Percentiles rank a stretch among this genome's conserved stretches.
phyloP scores from a whole-genome alignment of 2,888 invertebrate genomes.

The Brachynemurus nebulosus region DNA sequence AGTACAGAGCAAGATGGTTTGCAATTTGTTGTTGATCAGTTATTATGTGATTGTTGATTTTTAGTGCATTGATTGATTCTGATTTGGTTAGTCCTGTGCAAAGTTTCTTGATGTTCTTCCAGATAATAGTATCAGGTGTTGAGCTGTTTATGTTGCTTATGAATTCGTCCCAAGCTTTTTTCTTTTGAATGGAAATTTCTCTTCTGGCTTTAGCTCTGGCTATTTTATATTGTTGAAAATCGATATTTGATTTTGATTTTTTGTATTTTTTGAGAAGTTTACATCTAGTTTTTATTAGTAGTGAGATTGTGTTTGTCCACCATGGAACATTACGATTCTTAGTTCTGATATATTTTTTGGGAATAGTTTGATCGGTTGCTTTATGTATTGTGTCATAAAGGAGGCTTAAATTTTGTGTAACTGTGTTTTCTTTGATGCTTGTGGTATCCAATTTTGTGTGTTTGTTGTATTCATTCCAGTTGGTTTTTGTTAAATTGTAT shows the following conservation, averaged over 20 bases:
- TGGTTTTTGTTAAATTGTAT: constrained; percentile 16
- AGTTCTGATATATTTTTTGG: background rate
- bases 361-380: background rate
- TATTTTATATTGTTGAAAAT: constrained; percentile 10
- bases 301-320: background rate
- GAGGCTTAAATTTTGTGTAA: background rate
- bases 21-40: background rate
- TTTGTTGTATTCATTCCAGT: constrained; percentile 10
- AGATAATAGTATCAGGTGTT: background rate
- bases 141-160: background rate
- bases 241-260: constrained; percentile 4
- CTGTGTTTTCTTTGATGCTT: background rate
- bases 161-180: constrained; percentile 8
- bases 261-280: constrained; percentile 3
- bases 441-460: background rate
- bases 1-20: background rate
- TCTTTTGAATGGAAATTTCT: constrained; percentile 5
- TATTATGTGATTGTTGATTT: background rate
- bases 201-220: constrained; percentile 6
- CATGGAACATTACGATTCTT: constrained; percentile 1
- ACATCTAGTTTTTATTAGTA: background rate
- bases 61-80: background rate
- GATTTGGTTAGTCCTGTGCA: background rate
- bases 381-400: background rate
- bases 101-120: background rate